These are phyloP conservation scores for Alaudala cheleensis DNA, from an alignment of 2,113 vertebrate species.

Conservation along the genomic window DNA sequence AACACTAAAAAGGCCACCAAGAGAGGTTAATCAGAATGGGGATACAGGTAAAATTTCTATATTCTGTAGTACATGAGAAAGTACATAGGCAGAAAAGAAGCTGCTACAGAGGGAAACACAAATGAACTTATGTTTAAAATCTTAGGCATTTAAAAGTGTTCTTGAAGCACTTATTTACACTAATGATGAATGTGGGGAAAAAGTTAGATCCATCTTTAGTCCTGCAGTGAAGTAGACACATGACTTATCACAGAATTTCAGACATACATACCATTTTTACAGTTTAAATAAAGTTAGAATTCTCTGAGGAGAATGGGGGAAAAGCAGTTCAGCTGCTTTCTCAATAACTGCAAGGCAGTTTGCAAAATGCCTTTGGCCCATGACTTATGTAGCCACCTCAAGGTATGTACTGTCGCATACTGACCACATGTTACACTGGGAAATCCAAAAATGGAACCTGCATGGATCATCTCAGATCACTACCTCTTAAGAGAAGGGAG, in stretches of 20 bases:
- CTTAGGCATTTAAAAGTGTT: background rate
- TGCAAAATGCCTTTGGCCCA: background rate
- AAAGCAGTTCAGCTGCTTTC: background rate
- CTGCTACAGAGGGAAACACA: background rate
- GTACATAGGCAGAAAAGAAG: background rate
- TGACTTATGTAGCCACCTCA: background rate
- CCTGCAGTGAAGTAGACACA: background rate
- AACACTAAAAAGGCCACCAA: background rate
- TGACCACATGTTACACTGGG: background rate
- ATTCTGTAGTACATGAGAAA: background rate
- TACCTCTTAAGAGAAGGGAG: rapidly evolving
- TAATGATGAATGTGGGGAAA: background rate
- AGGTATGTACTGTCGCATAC: too few relatives aligned
- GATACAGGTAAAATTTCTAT: background rate
- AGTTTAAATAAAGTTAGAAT: background rate
- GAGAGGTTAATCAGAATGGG: background rate
- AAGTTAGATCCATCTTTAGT: background rate
- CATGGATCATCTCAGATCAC: rapidly evolving
- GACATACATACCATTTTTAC: background rate
- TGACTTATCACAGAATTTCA: background rate
- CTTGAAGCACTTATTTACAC: background rate
- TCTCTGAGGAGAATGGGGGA: background rate
- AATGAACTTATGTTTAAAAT: background rate
- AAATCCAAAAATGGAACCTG: background rate
- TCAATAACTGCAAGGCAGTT: background rate